These are phyloP conservation scores for Beroe ovata DNA, from an alignment of 37 sponge, comb jelly and placozoan species.

Conservation along the genomic window DNA sequence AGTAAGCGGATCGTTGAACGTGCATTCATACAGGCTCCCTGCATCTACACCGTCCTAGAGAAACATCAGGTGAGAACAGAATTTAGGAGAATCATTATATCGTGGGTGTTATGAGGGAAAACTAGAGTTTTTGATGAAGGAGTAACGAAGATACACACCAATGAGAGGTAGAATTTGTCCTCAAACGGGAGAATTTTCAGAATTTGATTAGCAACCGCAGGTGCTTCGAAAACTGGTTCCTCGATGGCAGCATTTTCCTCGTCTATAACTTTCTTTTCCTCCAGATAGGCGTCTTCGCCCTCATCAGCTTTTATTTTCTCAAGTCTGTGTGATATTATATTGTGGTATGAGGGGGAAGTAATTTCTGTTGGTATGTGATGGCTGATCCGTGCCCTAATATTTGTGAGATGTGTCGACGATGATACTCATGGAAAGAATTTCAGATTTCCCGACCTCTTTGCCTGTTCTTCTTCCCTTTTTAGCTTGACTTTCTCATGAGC, in stretches of 20 bases:
- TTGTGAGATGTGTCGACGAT: too few relatives aligned
- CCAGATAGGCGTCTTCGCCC: constrained; percentile 74
- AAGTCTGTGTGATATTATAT: not conserved
- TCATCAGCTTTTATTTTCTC: constrained; percentile 71
- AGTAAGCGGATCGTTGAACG: constrained; percentile 72
- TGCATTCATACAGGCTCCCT: constrained; percentile 88
- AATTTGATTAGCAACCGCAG: constrained; percentile 6
- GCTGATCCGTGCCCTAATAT: too few relatives aligned
- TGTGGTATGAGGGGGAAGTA: too few relatives aligned
- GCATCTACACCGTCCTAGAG: constrained; percentile 86
- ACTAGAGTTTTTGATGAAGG: not conserved
- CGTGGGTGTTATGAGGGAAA: not conserved
- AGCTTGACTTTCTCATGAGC: constrained; percentile 27
- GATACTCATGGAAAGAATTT: too few relatives aligned
- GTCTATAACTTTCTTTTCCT: constrained; percentile 67
- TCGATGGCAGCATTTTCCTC: constrained; percentile 26
- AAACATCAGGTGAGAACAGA: not conserved
- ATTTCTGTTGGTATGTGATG: too few relatives aligned
- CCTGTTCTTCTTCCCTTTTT: constrained; percentile 60
- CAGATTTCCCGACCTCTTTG: constrained; percentile 6
- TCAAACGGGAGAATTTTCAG: constrained; percentile 14
- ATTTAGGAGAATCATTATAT: not conserved
- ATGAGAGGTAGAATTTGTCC: constrained; percentile 33
- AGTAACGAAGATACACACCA: not conserved
- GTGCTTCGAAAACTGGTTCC: constrained; percentile 56